Base-by-base conservation (phyloP, 2,113 vertebrate genomes). In the Gasterosteus aculeatus region DNA sequence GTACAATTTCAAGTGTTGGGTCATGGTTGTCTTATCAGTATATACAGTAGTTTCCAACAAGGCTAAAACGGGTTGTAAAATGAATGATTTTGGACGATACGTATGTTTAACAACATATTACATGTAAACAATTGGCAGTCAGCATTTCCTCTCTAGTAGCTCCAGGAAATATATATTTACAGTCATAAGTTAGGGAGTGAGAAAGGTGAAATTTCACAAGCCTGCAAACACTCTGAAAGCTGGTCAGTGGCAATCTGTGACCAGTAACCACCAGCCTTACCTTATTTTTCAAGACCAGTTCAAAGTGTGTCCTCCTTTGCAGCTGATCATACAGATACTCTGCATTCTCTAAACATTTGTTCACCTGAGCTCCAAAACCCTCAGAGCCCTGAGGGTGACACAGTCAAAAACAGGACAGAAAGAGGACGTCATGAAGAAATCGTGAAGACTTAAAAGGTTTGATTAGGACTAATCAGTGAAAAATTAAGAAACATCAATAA, bases 261-360 rank as follows among this genome's bases (percentile, higher is more conserved):
- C 14, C 6, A 2, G 0, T 35, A 10, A 51, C 49, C 42, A 38
- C 1, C 35, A 38, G 15, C 9, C 87, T 85, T 58, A 92, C 92
- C 73, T 94, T 92, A 75, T 61, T 80, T 75, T 85, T 83, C 31
- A 90, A 92, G 66, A 94, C 89, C 11, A 96, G 77, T 63, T 94
- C 85, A 75, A 94, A 95, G 64, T 94, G 90, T 7, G 80, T 69
- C 84, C 90, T 94, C 83, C 59, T 85, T 67, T 93, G 93, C 56
- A 94, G 84, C 41, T 89, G 77, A 46, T 90, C 87, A 66, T 91
- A 91, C 67, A 95, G 88, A 31, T 94, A 93, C 63, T 94, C 90
- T 3, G 93, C 83, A 44, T 95, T 91, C 77, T 95, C 93, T 58
- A 94, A 78, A 54, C 92, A 92, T 78, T 72, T 91, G 77, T 94